phyloP scores from a whole-genome alignment of 2,113 vertebrate genomes.

The Bucco capensis region DNA sequence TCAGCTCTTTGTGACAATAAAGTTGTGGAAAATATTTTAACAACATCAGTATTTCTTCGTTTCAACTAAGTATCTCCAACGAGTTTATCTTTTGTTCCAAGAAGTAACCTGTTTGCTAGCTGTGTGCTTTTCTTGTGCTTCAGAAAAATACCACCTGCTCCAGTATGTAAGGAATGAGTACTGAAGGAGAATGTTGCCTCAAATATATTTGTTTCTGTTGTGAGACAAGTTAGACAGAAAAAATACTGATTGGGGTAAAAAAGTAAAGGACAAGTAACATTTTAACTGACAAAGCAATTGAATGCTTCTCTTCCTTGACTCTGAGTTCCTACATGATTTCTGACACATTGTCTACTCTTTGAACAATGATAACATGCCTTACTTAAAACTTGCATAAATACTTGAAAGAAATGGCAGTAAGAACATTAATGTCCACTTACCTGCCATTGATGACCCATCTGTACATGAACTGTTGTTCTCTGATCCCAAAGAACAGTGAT shows the following conservation, averaged over 20 bases:
- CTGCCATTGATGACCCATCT: constrained; percentile 92
- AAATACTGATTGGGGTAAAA: not conserved
- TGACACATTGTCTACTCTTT: not conserved
- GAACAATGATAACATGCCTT: not conserved
- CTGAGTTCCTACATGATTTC: not conserved
- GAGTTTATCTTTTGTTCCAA: not conserved
- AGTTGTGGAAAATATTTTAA: not conserved
- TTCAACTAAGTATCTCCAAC: not conserved
- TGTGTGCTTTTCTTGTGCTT: not conserved
- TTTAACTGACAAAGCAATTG: not conserved
- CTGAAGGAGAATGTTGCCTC: not conserved
- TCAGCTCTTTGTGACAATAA: not conserved
- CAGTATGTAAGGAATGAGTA: not conserved
- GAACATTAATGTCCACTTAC: constrained; percentile 48
- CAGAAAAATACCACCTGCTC: not conserved
- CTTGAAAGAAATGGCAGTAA: not conserved
- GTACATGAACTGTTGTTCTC: constrained; percentile 90
- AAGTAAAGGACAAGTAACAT: not conserved
- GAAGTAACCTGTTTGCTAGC: not conserved
- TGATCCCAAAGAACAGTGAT: constrained; percentile 92
- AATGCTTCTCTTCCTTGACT: not conserved
- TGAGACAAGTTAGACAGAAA: not conserved
- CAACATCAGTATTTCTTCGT: not conserved
- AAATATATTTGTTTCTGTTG: not conserved
- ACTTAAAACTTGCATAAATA: not conserved